Evolutionary conservation across 2,888 invertebrate genomes (phyloP), one percentile per base, ranked within the genome.

Genomic region (Phalangium opilio): DNA sequence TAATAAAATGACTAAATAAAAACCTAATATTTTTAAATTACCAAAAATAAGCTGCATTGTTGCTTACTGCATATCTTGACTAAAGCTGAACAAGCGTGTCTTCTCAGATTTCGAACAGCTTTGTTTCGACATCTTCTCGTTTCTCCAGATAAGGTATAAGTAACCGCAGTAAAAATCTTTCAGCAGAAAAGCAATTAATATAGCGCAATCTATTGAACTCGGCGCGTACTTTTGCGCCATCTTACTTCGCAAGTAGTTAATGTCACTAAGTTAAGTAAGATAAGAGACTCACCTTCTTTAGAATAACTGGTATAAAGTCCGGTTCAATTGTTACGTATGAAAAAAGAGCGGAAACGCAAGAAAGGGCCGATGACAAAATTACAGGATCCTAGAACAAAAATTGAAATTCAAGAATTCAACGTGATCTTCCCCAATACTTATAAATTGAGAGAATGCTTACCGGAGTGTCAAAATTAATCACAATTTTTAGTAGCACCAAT

Each of bases 341-440:
- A 64, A 90, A 89, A 2, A 91, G 73, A 0, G 89, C 84, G 2
- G 90, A 91, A 55, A 91, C 81, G 67, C 87, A 85, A 0, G 90
- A 90, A n/a, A 93, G 70, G 47, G 87, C 67, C 43, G 82, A 76
- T 1, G 90, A 90, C 19, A 84, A 70, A 44, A 89, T 75, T 52
- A 84, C 70, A 1, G 90, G 83, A 67, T 89, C 83, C 52, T 52
- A 21, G 7, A 47, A 38, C 33, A 18, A 3, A 38, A 27, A 4
- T 27, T 27, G 27, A 27, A 27, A 27, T 4, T 8, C 4, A 27
- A 7, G 18, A 18, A 12, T 44, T 35, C 8, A 38, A 38, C 10
- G 18, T 38, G 14, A 2, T 2, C 14, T 34, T 34, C 14, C 12
- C 14, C 34, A 2, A 14, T 14, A 34, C 14, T 34, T 34, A 34